Conservation (phyloP, 2,888 invertebrate genomes). For the Drosophila ezoana region DNA sequence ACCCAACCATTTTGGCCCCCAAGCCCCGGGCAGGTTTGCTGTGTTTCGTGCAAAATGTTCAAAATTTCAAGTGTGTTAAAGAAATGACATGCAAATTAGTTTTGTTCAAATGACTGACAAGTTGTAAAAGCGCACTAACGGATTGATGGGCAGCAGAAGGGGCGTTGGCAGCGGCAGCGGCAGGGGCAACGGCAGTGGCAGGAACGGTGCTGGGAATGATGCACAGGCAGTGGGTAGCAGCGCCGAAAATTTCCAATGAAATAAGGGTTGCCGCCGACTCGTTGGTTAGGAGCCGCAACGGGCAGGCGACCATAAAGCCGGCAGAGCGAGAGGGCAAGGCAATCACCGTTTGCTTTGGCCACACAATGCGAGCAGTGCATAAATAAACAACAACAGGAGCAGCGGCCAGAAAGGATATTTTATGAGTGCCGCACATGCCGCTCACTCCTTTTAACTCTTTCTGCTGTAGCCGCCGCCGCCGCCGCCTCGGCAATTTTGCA, state of each 20-base stretch:
- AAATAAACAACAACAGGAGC: constrained; percentile 65
- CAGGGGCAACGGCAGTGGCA: not conserved
- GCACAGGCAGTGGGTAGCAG: constrained; percentile 13
- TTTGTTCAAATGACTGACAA: constrained; percentile 81
- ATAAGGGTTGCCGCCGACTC: constrained; percentile 25
- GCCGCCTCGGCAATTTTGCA: constrained; percentile 4
- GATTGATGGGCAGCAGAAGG: not conserved
- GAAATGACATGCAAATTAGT: constrained; percentile 82
- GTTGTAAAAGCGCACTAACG: constrained; percentile 64
- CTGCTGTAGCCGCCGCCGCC: constrained; percentile 4
- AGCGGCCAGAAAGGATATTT: constrained; percentile 36
- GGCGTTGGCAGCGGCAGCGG: not conserved
- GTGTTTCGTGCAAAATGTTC: constrained; percentile 67
- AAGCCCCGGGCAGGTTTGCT: constrained; percentile 13
- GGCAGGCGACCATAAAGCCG: constrained; percentile 38
- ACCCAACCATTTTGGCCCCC: not conserved
- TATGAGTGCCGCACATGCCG: constrained; percentile 33
- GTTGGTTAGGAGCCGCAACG: constrained; percentile 8
- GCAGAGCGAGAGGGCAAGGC: constrained; percentile 8
- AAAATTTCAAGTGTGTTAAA: constrained; percentile 79
- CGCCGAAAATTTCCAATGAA: constrained; percentile 65
- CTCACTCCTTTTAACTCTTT: constrained; percentile 66
- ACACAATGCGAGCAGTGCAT: constrained; percentile 75
- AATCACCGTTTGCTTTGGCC: constrained; percentile 62
- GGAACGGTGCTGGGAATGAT: not conserved